Evolutionary conservation across 2,888 invertebrate species (phyloP).

Genomic region (Cephus pygmeus): DNA sequence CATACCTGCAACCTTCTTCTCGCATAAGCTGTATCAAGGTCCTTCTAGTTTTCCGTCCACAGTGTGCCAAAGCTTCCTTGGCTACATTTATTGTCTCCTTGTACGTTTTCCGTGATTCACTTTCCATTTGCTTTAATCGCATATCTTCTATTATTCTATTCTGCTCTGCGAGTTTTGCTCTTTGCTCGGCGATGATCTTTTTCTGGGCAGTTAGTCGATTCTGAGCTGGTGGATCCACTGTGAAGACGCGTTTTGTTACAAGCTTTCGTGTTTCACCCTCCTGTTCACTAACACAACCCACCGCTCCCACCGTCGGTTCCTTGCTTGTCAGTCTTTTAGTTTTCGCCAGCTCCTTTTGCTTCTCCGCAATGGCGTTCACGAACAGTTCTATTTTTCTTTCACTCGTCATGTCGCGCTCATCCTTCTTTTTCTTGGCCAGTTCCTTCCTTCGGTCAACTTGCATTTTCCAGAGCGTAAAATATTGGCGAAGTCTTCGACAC

Average conservation of each 20-base stretch:
- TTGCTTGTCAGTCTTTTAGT: not conserved
- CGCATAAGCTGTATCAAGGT: conserved; percentile 53
- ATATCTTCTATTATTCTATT: conserved; percentile 79
- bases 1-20: conserved; percentile 51
- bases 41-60: conserved; percentile 48
- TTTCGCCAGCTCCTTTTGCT: conserved; percentile 44
- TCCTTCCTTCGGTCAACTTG: conserved; percentile 25
- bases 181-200: conserved; percentile 79
- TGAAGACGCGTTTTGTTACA: not conserved
- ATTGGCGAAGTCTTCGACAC: conserved; percentile 36
- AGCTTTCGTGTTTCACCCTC: not conserved
- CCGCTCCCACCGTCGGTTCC: not conserved
- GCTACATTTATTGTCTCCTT: conserved; percentile 71
- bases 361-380: conserved; percentile 50
- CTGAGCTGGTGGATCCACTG: conserved; percentile 45
- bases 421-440: conserved; percentile 22
- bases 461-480: conserved; percentile 46
- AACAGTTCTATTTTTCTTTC: conserved; percentile 56
- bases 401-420: conserved; percentile 38
- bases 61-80: conserved; percentile 70
- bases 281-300: not conserved
- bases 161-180: conserved; percentile 77
- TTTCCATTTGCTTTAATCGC: conserved; percentile 76
- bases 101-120: conserved; percentile 67
- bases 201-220: conserved; percentile 72